Base-by-base conservation (phyloP, 64 coral and sea anemone species). In the Actinia tenebrosa region DNA sequence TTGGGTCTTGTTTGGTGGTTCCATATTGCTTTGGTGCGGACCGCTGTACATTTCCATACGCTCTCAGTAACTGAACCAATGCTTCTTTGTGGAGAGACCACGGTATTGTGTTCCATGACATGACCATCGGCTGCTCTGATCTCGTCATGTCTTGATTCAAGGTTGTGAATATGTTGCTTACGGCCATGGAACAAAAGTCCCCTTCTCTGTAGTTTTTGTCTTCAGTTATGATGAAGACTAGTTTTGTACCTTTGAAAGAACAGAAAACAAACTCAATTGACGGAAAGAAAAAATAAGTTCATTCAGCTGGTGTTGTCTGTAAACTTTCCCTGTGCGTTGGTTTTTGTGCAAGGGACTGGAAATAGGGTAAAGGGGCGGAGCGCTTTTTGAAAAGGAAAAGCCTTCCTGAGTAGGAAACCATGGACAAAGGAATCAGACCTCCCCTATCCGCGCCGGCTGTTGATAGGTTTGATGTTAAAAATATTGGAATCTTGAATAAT, bases 71-170 rank as follows among this genome's bases (percentile, higher is more conserved):
- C 25, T 72, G 25, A 13, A 14, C 69, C 69, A 72, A 14, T 42
- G 23, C 26, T 1, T 11, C 23, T 42, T 4, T 72, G 69, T 72
- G 69, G 69, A 15, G 4, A 72, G 26, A 1, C 69, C 23, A 30
- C 2, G 25, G 69, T 27, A 26, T 72, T 72, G 37, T 53, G 79
- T 50, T 80, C 79, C 79, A 80, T 8, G 79, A 80, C 79, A 80
- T 50, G 7, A 80, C 44, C 25, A 20, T 47, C 79, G 27, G 47
- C 44, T 80, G 5, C 0, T 80, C 79, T 47, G 43, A 22, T 5
- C 27, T 53, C 79, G 19, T 22, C 2, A 80, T 80, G 9, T 44
- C 44, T 80, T 53, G 18, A 6, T 80, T 50, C 45, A 80, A 5
- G 3, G 4, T 52, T 22, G 43, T 17, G 22, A 80, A 45, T 80